Evolutionary conservation across 2,888 invertebrate species (phyloP).

Genomic region (Lamproptera curius): DNA sequence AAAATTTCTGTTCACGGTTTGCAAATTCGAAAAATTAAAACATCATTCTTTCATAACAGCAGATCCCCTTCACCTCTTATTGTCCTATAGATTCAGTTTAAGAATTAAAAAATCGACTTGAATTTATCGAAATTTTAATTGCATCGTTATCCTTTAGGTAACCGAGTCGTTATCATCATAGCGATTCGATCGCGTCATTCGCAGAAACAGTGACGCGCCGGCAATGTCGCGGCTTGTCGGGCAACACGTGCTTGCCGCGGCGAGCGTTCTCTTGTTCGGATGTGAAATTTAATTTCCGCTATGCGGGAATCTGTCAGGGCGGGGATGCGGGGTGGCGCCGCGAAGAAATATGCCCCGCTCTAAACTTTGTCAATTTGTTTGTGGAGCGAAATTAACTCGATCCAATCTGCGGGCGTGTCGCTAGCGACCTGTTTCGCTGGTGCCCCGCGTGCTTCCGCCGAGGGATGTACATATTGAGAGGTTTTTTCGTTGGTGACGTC

Average conservation of each 20-base stretch:
- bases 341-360: conserved; percentile 77
- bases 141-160: too few relatives aligned
- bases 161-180: background rate
- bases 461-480: too few relatives aligned
- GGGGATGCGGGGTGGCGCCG: conserved; percentile 40
- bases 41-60: too few relatives aligned
- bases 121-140: too few relatives aligned
- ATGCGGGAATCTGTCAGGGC: conserved; percentile 68
- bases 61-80: too few relatives aligned
- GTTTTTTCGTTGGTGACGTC: too few relatives aligned
- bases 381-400: conserved; percentile 78
- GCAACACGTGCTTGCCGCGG: conserved; percentile 62
- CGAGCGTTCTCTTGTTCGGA: conserved; percentile 70
- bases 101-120: too few relatives aligned
- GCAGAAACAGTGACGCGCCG: conserved; percentile 34
- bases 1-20: too few relatives aligned
- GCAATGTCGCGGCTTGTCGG: conserved; percentile 33
- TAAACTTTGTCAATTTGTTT: conserved; percentile 79
- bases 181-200: conserved; percentile 6
- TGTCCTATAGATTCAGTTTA: too few relatives aligned
- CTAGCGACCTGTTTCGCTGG: conserved; percentile 59
- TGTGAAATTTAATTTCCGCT: conserved; percentile 79
- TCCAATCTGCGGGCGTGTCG: conserved; percentile 69
- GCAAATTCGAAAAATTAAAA: too few relatives aligned
- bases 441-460: conserved; percentile 45